Conservation (phyloP, 2,797 vertebrate species). For the Lophius americanus region DNA sequence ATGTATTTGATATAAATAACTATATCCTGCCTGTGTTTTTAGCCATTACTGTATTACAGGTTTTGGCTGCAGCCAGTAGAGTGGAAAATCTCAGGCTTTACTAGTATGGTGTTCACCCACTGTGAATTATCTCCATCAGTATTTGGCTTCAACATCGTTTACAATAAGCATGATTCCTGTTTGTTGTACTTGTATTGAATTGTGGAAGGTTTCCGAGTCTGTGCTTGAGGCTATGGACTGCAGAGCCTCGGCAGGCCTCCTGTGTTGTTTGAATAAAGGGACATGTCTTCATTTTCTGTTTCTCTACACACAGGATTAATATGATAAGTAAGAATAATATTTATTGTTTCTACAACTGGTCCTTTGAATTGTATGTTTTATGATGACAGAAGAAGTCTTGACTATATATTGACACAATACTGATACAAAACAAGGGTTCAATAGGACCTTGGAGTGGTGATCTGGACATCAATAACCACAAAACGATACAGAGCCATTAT, state of each 20-base stretch:
- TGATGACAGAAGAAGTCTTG: background rate
- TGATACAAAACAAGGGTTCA: background rate
- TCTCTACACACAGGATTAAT: background rate
- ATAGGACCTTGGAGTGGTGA: background rate
- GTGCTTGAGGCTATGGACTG: background rate
- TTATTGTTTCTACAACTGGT: background rate
- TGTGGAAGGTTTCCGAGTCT: background rate
- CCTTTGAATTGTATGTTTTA: background rate
- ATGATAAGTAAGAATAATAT: background rate
- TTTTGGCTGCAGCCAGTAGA: too few species aligned
- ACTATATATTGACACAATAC: background rate
- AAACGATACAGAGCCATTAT: background rate
- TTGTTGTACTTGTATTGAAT: slow-evolving; percentile 6
- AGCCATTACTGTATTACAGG: background rate
- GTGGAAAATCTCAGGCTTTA: background rate
- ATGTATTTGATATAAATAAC: too few species aligned
- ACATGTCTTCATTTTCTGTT: slow-evolving; percentile 2
- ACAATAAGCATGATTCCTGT: background rate
- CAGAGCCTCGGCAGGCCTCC: background rate
- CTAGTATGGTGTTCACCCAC: background rate
- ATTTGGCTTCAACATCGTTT: background rate
- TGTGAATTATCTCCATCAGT: background rate
- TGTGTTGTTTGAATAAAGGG: background rate
- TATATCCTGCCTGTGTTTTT: background rate
- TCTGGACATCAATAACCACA: background rate